Evolutionary conservation across 2,797 vertebrate genomes (phyloP), one percentile per base, ranked within the genome.

Genomic region (Phrynocephalus guinanensis): DNA sequence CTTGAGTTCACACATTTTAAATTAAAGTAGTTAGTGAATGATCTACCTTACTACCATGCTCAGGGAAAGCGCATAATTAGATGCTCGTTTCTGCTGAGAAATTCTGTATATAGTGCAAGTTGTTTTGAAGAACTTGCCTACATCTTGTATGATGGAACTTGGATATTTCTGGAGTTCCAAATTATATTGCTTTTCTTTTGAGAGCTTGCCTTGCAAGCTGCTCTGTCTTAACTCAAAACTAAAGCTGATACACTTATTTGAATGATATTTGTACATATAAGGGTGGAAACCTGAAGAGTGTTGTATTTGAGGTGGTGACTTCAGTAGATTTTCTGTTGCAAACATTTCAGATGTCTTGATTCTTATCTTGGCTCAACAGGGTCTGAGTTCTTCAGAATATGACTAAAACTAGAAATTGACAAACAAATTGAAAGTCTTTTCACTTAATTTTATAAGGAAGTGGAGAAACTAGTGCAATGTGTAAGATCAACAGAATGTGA

Each of bases 361-460:
- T 79, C 26, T n/a, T 79, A 18, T 56, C 6, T 76, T 15, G 22
- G 10, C 44, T 52, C 26, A 52, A 77, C 48, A 9, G 20, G 9
- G 20, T 24, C 75, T 26, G 10, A 16, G n/a, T 15, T 28, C 28
- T 56, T n/a, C 48, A 79, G 56, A 56, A n/a, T 79, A 18, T 5
- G 5, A 11, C 15, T 52, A 48, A 28, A n/a, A 5, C 1, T 66
- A 66, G 4, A 5, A 66, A 22, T 26, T 33, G 18, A 20, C 44
- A 85, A 77, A 67, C 16, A 77, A 67, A n/a, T 76, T 26, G 83
- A 84, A 77, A 77, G 13, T 48, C 75, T n/a, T 26, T 6, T 67
- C 13, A 9, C 4, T n/a, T 73, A 24, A 66, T 24, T 38, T 24
- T 33, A 6, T 66, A 81, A 66, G 4, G 33, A 38, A 56, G 13